Evolutionary conservation across 2,888 invertebrate species (phyloP), one percentile per base, ranked within the genome.

Genomic region (Choristoneura rosaceana): DNA sequence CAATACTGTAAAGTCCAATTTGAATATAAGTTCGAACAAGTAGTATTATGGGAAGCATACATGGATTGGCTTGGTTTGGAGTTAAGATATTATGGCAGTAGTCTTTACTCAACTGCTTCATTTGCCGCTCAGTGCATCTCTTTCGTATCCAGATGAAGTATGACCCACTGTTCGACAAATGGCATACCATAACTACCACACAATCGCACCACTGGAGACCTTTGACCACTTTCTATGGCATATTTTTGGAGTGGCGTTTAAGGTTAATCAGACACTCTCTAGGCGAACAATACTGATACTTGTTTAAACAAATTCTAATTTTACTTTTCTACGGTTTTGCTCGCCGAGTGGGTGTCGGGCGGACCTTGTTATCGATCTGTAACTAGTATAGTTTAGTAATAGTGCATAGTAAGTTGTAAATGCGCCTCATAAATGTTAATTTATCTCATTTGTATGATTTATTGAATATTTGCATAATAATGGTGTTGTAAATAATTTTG

Each of bases 401-500:
- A 87, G 80, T 80, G 74, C 82, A 71, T 81, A 83, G 76, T 80
- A 78, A 80, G 86, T 87, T 93, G 92, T 93, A 93, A 81, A 93
- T 91, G 88, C 80, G 92, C 90, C 86, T 85, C 79, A 80, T 83
- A 85, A 85, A 84, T 85, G 84, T 88, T 90, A 90, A 92, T 89
- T 91, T 92, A 93, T 93, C 87, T 88, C 84, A 85, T 86, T 84
- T 87, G 86, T 91, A 92, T 90, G 89, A 87, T 91, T 91, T 88
- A 89, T 88, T 87, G 83, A 85, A 88, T 90, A 92, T 91, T 90
- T 91, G 90, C 91, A 93, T 92, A 91, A 90, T 92, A 90, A 87
- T 85, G 84, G 87, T 88, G 89, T 87, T 93, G 93, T 93, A 93
- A 92, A 94, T 93, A 92, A 90, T 93, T 93, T 91, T 93, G 85